Evolutionary conservation across 2,797 vertebrate species (phyloP), one percentile per base, ranked within the genome.

Genomic region (Centroberyx gerrardi): DNA sequence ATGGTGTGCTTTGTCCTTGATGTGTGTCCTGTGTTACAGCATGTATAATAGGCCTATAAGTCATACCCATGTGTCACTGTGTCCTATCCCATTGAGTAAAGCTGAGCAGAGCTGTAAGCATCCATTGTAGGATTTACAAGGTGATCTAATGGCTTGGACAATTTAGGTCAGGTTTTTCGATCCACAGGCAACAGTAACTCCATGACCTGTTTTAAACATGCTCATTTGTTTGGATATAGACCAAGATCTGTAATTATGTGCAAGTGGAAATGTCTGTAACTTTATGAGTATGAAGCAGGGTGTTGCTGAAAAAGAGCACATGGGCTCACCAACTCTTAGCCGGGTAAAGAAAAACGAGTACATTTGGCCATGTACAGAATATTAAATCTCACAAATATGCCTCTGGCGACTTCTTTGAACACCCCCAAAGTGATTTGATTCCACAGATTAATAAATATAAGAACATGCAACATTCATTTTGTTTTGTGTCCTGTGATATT

Each of bases 71-170:
- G 52, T 28, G 2, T 60, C 33, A 22, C 4, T 53, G 40, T 53
- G 27, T 46, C 29, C 48, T 33, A 9, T 52, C 22, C 9, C 15
- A 40, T 17, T 56, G 44, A 27, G n/a, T 5, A 51, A 22, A 38
- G 42, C 51, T 68, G 65, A 56, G 42, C 31, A 62, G 68, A 62
- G 58, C 33, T 60, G 58, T n/a, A 10, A 8, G n/a, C 48, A 49
- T 51, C 18, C 28, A 38, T 31, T 61, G 31, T 14, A 54, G 4
- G 5, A 54, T 40, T 17, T 40, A 14, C 3, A 8, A 44, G 22
- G 59, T 42, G 8, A 28, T 54, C 14, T 28, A 3, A 53, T 10
- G 31, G 29, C 48, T n/a, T 38, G 44, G 48, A 53, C 17, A 14
- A 5, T 46, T 46, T 46, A 15, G 5, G 44, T 22, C 58, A 12